phyloP scores from a whole-genome alignment of 2,797 vertebrate genomes.

The Mus minutoides region DNA sequence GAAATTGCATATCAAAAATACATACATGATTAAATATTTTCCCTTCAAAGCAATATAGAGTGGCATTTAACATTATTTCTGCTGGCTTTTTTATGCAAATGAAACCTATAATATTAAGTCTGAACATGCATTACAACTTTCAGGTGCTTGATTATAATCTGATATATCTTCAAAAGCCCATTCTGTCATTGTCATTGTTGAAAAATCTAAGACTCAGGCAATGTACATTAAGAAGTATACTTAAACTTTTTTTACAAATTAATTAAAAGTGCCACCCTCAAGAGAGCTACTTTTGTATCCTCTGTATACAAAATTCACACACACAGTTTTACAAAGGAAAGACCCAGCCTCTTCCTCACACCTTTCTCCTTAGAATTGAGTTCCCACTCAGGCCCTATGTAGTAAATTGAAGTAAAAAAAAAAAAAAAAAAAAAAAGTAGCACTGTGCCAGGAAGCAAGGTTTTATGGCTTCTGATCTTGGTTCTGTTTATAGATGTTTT shows the following conservation, averaged over 20 bases:
- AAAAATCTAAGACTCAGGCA: conserved; percentile 46
- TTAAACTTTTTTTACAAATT: background rate
- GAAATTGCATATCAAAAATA: background rate
- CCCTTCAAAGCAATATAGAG: conserved; percentile 44
- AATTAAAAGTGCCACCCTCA: background rate
- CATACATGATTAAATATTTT: background rate
- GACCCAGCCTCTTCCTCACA: background rate
- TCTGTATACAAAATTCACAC: background rate
- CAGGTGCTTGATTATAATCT: conserved; percentile 79
- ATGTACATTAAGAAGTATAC: conserved; percentile 21
- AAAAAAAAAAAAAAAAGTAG: no score
- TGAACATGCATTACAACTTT: conserved; percentile 81
- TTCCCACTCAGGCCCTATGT: background rate
- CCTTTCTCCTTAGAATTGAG: background rate
- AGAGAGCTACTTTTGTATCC: background rate
- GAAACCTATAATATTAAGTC: conserved; percentile 72
- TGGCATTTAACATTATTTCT: conserved; percentile 43
- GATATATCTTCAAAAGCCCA: background rate
- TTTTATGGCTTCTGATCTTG: background rate
- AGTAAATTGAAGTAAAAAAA: background rate
- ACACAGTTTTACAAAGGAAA: background rate
- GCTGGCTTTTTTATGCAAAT: conserved; percentile 59
- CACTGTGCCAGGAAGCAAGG: background rate
- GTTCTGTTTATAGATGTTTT: background rate
- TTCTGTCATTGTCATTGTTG: background rate